These are phyloP conservation scores for Pseudochromis fuscus DNA, from an alignment of 2,797 vertebrate species.

Conservation along the genomic window DNA sequence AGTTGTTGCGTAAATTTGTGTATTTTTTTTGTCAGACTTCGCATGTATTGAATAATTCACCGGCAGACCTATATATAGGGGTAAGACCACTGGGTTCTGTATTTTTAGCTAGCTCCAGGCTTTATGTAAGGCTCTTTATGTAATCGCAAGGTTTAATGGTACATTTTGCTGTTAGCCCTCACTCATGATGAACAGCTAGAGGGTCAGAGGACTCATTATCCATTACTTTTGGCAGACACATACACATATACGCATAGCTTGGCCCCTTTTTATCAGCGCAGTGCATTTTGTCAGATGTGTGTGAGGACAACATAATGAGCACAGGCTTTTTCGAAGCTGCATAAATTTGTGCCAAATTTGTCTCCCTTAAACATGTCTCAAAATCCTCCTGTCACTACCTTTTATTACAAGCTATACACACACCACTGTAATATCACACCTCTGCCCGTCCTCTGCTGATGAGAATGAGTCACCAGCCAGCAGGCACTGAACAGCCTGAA, in stretches of 20 bases:
- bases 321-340: conserved; percentile 29
- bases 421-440: conserved; percentile 54
- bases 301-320: conserved; percentile 26
- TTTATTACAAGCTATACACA: conserved; percentile 51
- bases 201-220: conserved; percentile 35
- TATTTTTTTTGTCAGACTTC: conserved; percentile 60
- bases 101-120: conserved; percentile 74
- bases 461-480: conserved; percentile 71
- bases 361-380: conserved; percentile 28
- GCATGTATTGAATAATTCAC: conserved; percentile 77
- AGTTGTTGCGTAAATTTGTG: conserved; percentile 72
- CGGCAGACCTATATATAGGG: conserved; percentile 67
- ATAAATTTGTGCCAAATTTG: conserved; percentile 30
- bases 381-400: conserved; percentile 16
- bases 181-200: conserved; percentile 40
- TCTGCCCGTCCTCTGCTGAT: conserved; percentile 46
- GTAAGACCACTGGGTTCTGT: conserved; percentile 59
- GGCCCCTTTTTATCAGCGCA: conserved; percentile 3
- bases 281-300: conserved; percentile 15
- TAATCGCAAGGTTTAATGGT: conserved; percentile 76
- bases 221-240: conserved; percentile 19
- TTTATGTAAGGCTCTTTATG: conserved; percentile 83
- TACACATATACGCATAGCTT: conserved; percentile 2
- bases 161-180: conserved; percentile 54
- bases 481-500: conserved; percentile 58